Evolutionary conservation across 1,140 invertebrate species (phyloP).

Genomic region (Cotesia glomerata): DNA sequence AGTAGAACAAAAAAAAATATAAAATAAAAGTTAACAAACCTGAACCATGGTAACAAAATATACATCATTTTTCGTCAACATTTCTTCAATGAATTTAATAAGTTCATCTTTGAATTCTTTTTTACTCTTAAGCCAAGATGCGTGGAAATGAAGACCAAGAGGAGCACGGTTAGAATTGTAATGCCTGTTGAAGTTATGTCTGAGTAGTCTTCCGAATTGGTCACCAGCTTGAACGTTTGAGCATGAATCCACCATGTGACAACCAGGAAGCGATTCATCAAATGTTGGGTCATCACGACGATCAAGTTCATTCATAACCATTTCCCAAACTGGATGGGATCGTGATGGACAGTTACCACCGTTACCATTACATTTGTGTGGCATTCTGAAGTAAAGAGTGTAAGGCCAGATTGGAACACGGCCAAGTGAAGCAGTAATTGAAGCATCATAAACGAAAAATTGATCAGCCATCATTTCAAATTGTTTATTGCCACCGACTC

Average conservation of each 20-base stretch:
- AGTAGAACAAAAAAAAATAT: too few species aligned
- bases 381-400: conserved; percentile 94
- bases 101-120: conserved; percentile 91
- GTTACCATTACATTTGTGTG: conserved; percentile 92
- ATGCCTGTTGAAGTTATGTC: conserved; percentile 94
- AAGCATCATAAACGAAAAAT: conserved; percentile 93
- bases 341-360: conserved; percentile 89
- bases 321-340: conserved; percentile 93
- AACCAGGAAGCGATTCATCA: conserved; percentile 89
- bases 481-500: conserved; percentile 92
- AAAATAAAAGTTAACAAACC: conserved; percentile 51
- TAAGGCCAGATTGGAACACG: conserved; percentile 95
- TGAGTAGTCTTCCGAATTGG: conserved; percentile 83
- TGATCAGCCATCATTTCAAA: conserved; percentile 96
- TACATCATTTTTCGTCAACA: conserved; percentile 87
- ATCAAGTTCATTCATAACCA: conserved; percentile 95
- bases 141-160: conserved; percentile 93
- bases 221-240: conserved; percentile 89
- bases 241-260: conserved; percentile 93
- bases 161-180: conserved; percentile 92
- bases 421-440: conserved; percentile 87
- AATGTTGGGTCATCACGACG: conserved; percentile 89
- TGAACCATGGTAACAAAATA: conserved; percentile 94
- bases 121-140: conserved; percentile 94
- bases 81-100: conserved; percentile 93